Percentiles rank a stretch among this genome's conserved stretches.
Conservation (phyloP, 2,797 vertebrate species). For the Morus bassanus region DNA sequence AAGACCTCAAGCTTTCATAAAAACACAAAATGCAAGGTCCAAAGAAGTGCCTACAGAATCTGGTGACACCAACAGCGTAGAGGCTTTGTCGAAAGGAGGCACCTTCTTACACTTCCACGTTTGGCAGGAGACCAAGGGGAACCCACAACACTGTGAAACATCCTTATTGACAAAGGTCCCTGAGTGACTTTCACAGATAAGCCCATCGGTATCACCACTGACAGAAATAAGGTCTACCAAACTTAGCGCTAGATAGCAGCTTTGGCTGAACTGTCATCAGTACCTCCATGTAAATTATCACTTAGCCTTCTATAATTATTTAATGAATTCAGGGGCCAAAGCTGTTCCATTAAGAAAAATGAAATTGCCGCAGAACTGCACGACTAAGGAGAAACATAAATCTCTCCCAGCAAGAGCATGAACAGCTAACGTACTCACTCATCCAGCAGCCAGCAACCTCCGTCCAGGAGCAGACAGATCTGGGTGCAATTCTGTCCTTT, state of each 20-base stretch:
- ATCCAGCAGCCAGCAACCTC: neutral
- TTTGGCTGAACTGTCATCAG: neutral
- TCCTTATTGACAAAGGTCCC: neutral
- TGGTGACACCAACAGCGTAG: neutral
- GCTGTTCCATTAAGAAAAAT: neutral
- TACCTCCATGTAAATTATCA: neutral
- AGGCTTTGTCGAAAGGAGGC: neutral
- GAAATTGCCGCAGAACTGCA: neutral
- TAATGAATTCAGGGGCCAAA: neutral
- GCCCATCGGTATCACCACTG: rapidly evolving
- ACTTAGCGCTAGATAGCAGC: neutral
- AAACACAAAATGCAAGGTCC: neutral
- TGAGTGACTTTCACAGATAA: rapidly evolving
- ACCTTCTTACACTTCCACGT: neutral
- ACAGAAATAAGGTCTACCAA: neutral
- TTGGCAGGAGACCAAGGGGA: neutral
- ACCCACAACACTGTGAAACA: neutral
- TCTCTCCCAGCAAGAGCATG: neutral
- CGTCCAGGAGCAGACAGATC: neutral
- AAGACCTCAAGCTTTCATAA: neutral
- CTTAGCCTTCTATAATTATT: neutral
- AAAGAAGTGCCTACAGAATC: rapidly evolving
- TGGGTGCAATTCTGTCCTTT: neutral
- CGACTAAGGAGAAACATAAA: neutral
- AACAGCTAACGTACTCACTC: neutral